phyloP scores from a whole-genome alignment of 2,113 vertebrate genomes.

The Acrocephalus kingi region DNA sequence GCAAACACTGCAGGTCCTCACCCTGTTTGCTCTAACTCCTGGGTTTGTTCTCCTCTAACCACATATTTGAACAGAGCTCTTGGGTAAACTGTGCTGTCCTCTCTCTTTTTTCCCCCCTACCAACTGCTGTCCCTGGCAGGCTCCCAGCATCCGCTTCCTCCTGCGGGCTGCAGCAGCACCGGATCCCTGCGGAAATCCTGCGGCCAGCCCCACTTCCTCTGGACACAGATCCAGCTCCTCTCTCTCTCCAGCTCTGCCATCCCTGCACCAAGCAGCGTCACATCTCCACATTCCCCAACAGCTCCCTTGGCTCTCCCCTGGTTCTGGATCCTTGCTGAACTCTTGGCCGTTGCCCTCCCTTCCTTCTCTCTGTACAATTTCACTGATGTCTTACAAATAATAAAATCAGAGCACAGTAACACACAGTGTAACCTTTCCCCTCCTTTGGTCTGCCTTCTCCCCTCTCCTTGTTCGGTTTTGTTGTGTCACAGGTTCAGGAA shows the following conservation, averaged over 20 bases:
- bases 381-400: neutral
- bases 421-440: neutral
- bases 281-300: neutral
- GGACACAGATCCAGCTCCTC: neutral
- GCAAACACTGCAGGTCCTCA: neutral
- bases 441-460: neutral
- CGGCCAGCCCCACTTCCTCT: slow-evolving; percentile 35
- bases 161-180: neutral
- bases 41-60: neutral
- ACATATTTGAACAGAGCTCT: neutral
- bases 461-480: neutral
- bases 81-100: slow-evolving; percentile 17
- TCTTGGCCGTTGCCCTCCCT: neutral
- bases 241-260: neutral
- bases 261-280: neutral
- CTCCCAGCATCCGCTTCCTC: slow-evolving; percentile 52
- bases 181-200: slow-evolving; percentile 53
- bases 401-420: neutral
- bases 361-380: neutral
- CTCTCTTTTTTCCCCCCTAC: neutral
- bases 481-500: neutral
- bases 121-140: slow-evolving; percentile 22
- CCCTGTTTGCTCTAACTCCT: slow-evolving; percentile 1
- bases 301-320: neutral
- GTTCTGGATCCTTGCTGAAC: neutral